Evolutionary conservation across 2,888 invertebrate species (phyloP).

Genomic region (Pristionchus fissidentatus): DNA sequence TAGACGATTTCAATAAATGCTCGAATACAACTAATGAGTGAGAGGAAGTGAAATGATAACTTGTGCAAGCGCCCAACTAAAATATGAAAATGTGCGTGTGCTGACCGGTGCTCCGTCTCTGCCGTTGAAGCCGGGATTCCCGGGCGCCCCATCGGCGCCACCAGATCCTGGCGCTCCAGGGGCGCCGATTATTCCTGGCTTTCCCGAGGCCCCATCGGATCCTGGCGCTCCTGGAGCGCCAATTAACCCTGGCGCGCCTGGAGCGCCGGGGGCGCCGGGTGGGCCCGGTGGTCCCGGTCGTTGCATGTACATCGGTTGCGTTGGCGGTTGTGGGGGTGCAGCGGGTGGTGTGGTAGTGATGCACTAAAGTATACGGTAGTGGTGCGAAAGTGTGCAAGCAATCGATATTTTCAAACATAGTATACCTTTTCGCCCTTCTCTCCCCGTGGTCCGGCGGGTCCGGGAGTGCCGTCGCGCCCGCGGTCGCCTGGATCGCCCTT

Average conservation of each 20-base stretch:
- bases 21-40: too few relatives aligned
- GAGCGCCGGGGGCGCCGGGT: conserved; percentile 58
- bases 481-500: conserved; percentile 71
- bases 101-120: conserved; percentile 68
- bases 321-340: neutral
- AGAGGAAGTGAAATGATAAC: neutral
- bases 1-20: too few relatives aligned
- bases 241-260: conserved; percentile 41
- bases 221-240: conserved; percentile 57
- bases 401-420: neutral
- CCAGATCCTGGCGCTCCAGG: neutral
- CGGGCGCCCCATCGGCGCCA: conserved; percentile 59
- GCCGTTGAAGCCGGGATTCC: conserved; percentile 52
- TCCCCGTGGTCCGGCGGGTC: conserved; percentile 65
- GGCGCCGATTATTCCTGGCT: neutral
- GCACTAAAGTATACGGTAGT: conserved; percentile 51
- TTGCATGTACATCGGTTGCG: neutral
- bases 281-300: conserved; percentile 61
- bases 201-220: neutral
- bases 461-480: conserved; percentile 70
- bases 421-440: conserved; percentile 69
- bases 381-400: too few relatives aligned
- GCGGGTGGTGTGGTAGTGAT: neutral
- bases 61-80: neutral
- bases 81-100: neutral